A percentile compares a stretch with the other conserved stretches of the same genome.
Evolutionary conservation across 2,113 vertebrate genomes (phyloP).

Genomic region (Tamias sibiricus): DNA sequence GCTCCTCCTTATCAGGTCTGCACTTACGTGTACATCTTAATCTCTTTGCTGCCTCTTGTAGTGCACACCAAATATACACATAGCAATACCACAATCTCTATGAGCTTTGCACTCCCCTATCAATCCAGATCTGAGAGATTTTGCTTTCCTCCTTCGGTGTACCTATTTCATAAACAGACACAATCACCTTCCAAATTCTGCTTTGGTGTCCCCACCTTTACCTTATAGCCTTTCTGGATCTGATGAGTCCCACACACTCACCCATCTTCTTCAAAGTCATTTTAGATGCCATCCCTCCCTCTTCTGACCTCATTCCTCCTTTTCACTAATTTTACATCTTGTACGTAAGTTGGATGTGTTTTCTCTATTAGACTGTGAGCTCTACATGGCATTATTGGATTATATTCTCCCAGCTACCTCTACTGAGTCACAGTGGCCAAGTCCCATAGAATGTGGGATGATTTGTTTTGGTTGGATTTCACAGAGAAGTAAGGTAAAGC

Average conservation of each 20-base stretch:
- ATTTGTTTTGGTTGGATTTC: constrained; percentile 18
- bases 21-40: no score
- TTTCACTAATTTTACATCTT: background rate
- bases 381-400: background rate
- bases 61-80: background rate
- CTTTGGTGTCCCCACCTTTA: background rate
- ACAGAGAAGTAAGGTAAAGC: background rate
- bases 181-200: background rate
- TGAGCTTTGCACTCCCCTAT: background rate
- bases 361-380: background rate
- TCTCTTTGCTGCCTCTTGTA: background rate
- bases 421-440: background rate
- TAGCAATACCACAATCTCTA: background rate
- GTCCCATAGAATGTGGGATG: background rate
- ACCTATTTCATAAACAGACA: background rate
- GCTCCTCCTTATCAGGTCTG: background rate
- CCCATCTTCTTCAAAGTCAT: background rate
- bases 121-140: background rate
- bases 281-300: background rate
- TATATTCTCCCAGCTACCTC: background rate
- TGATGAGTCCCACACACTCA: background rate
- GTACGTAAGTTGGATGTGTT: background rate
- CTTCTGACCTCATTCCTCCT: background rate
- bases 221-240: background rate
- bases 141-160: background rate